These are phyloP conservation scores for Delia radicum DNA, from an alignment of 1,140 invertebrate species.

Conservation along the genomic window DNA sequence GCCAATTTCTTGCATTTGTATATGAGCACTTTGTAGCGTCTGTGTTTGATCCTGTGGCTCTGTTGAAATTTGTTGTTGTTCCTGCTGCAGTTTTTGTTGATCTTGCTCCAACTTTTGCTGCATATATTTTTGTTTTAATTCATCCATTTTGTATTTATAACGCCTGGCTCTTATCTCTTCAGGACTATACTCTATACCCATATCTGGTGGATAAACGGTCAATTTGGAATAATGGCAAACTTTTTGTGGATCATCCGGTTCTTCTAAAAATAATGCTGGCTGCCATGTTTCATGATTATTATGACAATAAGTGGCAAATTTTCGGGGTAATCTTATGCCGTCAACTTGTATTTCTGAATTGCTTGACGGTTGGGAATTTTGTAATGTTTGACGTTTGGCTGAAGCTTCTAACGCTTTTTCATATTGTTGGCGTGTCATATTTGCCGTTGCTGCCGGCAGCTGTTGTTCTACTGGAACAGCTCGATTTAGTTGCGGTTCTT, in stretches of 20 bases:
- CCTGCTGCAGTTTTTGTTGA: background rate
- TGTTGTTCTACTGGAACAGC: constrained; percentile 13
- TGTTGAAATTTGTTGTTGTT: background rate
- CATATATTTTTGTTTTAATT: background rate
- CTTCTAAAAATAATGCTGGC: constrained; percentile 49
- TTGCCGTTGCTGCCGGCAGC: background rate
- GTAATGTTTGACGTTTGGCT: background rate
- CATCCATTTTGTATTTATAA: constrained; percentile 29
- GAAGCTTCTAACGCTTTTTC: background rate
- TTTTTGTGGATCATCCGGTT: constrained; percentile 49
- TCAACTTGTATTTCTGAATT: constrained; percentile 22
- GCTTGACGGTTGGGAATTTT: background rate
- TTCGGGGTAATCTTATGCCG: constrained; percentile 41
- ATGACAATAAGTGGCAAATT: constrained; percentile 45
- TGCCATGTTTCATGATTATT: constrained; percentile 55
- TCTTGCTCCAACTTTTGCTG: background rate
- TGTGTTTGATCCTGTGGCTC: background rate
- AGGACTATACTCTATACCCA: constrained; percentile 48
- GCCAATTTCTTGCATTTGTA: constrained; percentile 25
- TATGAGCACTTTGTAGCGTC: background rate
- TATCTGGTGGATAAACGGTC: constrained; percentile 48
- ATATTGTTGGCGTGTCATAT: constrained; percentile 5
- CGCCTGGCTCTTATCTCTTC: constrained; percentile 47
- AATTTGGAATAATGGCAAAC: constrained; percentile 51
- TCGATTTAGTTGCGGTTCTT: background rate